Base-by-base conservation (phyloP, 2,888 invertebrate genomes). In the Lycophotia porphyrea region DNA sequence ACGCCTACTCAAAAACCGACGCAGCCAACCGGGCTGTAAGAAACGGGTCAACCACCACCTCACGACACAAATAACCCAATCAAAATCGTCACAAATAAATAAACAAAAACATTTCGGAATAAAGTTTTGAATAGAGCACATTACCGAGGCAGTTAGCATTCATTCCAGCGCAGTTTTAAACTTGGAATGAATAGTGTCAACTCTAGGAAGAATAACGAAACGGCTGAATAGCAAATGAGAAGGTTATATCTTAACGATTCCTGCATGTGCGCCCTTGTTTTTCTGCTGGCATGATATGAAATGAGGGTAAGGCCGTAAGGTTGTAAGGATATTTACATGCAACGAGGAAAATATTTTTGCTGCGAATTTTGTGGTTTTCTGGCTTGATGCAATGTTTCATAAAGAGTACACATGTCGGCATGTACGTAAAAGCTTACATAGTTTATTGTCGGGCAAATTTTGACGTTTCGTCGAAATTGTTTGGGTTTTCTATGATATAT, bases 181-280 rank as follows among this genome's bases (percentile, higher is more conserved):
- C 39, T 82, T 73, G 42, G 63, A 47, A 58, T 70, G 78, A 81
- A 84, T 78, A 74, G 71, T 84, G 77, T 82, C 81, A 68, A 63
- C 71, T 21, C 49, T 55, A 49, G 27, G 55, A 74, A 78, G 76
- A 78, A 81, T 87, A 81, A 81, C 70, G 80, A 81, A 83, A 63
- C 42, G 31, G 42, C 21, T 81, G 87, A 85, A 85, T 87, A 73
- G 74, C 34, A 79, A 85, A 86, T 76, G 74, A 82, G 71, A 73
- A 27, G 63, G 64, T 78, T 74, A 77, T 77, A 64, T 65, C 73
- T 85, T 81, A 80, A 84, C 74, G 81, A 86, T 77, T 81, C 70
- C 71, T 76, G 67, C 71, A 74, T 71, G 70, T 65, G 44, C 52
- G 55, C 55, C 58, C 31, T 74, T 66, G 71, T 84, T 84, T 68